Base-by-base conservation (phyloP, 1,140 invertebrate genomes). In the Agraylea sexmaculata region DNA sequence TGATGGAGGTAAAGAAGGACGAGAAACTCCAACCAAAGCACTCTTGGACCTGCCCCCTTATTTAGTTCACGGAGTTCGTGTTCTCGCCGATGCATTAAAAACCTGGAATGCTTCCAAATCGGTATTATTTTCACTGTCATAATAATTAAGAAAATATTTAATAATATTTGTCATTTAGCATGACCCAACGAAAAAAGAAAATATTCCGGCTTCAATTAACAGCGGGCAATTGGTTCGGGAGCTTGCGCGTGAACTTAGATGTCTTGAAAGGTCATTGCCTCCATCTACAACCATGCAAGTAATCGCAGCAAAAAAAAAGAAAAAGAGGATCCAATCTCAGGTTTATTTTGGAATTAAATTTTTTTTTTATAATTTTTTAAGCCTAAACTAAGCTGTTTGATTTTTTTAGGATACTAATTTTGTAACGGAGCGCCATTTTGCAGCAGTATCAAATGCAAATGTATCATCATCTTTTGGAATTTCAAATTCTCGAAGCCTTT, bases 171-270 rank as follows among this genome's bases (percentile, higher is more conserved):
- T 21, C 4, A 12, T 35, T 16, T 17, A 67, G 64, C 60, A 58
- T 6, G 64, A 68, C 20, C 15, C 57, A 10, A 47, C 56, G 4
- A 68, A 66, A 40, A 56, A 64, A 7, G 59, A 66, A 32, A 66
- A 64, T 38, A 60, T 66, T n/a, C 64, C 64, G 12, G 65, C 65
- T 42, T 60, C 61, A 19, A 49, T 68, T 3, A 68, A 66, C 50
- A 66, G 63, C 2, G 60, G 59, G 1, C 64, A 68, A 40, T 40
- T 68, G 19, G 63, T 68, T 0, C 41, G 62, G 2, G 64, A 68
- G 39, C 50, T 68, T 3, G 59, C 61, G 22, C 62, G 62, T 35
- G 64, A 68, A 40, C 51, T 68, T 29, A 49, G 63, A 4, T 56
- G 57, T 0, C 40, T 66, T 30, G 63, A 68, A 51, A 66, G 64